A percentile compares a stretch with the other conserved stretches of the same genome.
phyloP scores from a whole-genome alignment of 2,113 vertebrate genomes.

The Ceyx cyanopectus region DNA sequence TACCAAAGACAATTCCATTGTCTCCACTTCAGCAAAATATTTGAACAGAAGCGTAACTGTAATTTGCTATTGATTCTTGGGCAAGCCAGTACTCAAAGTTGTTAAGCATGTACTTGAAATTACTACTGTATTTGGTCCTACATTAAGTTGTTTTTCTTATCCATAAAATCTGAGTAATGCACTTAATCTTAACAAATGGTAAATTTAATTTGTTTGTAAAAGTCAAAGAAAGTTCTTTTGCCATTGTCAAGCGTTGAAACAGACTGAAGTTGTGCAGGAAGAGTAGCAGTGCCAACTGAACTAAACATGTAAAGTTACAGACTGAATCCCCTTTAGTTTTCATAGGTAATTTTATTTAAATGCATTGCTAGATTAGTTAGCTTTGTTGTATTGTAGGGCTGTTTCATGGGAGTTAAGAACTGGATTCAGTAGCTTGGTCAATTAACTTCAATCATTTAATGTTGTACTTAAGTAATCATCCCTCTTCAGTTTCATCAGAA shows the following conservation, averaged over 20 bases:
- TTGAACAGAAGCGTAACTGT: rapidly evolving
- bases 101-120: neutral
- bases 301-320: neutral
- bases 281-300: neutral
- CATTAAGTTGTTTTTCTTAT: neutral
- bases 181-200: neutral
- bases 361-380: neutral
- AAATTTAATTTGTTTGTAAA: neutral
- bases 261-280: neutral
- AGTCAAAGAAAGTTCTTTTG: neutral
- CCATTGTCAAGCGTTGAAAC: neutral
- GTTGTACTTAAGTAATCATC: neutral
- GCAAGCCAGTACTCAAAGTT: neutral
- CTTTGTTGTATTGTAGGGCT: neutral
- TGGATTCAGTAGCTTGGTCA: neutral
- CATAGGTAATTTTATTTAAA: neutral
- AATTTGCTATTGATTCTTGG: neutral
- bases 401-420: neutral
- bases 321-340: neutral
- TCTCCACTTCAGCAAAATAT: neutral
- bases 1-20: neutral
- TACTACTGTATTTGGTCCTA: neutral
- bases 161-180: neutral
- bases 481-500: neutral
- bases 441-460: neutral